Percentiles rank a stretch among this genome's conserved stretches.
Conservation (phyloP, 2,113 vertebrate genomes). For the Geococcyx californianus region DNA sequence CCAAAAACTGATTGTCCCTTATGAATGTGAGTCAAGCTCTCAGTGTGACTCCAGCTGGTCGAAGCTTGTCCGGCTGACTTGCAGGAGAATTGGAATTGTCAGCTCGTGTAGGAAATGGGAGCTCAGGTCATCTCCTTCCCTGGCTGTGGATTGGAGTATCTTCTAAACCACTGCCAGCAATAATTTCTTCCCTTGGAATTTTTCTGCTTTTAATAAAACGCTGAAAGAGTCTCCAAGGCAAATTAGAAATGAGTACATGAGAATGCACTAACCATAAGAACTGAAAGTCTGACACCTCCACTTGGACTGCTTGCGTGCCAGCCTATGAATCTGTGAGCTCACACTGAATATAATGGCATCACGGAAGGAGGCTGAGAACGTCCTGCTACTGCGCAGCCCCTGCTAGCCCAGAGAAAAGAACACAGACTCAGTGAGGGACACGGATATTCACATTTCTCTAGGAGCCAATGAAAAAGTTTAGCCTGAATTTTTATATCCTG, state of each 20-base stretch:
- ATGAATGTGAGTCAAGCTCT: not conserved
- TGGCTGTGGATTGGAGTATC: not conserved
- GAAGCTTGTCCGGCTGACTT: rapidly evolving
- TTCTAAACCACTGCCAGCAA: not conserved
- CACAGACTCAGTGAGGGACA: not conserved
- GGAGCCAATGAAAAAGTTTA: not conserved
- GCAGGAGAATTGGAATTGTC: not conserved
- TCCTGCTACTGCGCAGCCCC: not conserved
- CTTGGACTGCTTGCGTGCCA: not conserved
- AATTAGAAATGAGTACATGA: not conserved
- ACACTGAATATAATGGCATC: rapidly evolving
- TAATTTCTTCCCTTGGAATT: not conserved
- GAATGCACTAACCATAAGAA: not conserved
- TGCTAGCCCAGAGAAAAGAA: rapidly evolving
- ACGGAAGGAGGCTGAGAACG: not conserved
- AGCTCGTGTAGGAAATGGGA: not conserved
- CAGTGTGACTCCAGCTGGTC: not conserved
- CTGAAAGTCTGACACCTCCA: not conserved
- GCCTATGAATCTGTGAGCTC: rapidly evolving
- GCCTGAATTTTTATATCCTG: not conserved
- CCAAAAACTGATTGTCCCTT: not conserved
- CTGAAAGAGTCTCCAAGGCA: not conserved
- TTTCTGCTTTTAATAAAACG: not conserved
- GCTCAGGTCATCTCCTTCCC: not conserved
- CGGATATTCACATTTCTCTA: not conserved